phyloP scores from a whole-genome alignment of 2,113 vertebrate species.

The Tragulus kanchil region DNA sequence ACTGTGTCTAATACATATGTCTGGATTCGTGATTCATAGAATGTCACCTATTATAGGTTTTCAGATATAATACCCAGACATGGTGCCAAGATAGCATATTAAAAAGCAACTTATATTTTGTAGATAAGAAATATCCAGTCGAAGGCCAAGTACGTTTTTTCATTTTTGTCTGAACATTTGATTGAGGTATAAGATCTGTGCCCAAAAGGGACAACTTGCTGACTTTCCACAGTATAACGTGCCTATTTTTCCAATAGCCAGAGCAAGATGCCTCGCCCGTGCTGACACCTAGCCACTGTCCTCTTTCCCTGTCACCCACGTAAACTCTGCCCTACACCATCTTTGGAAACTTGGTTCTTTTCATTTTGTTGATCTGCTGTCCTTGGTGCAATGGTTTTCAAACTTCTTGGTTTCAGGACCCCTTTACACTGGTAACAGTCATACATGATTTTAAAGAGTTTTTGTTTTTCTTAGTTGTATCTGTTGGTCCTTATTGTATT shows the following conservation, averaged over 20 bases:
- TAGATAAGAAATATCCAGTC: background rate
- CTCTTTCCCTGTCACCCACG: background rate
- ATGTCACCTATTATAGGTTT: background rate
- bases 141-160: background rate
- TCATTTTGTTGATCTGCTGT: background rate
- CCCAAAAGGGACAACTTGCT: background rate
- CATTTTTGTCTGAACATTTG: background rate
- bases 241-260: background rate
- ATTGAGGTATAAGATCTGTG: background rate
- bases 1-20: background rate
- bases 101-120: slow-evolving; percentile 8
- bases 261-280: background rate
- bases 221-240: background rate
- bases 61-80: background rate
- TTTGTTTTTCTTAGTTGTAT: background rate
- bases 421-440: background rate
- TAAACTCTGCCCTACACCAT: background rate
- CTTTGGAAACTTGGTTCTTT: background rate
- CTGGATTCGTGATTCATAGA: slow-evolving; percentile 2
- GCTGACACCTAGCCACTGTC: background rate
- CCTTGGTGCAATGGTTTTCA: background rate
- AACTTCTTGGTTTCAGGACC: background rate
- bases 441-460: background rate
- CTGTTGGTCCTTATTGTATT: background rate
- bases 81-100: background rate